Base-by-base conservation (phyloP, 2,888 invertebrate species). In the Reticulitermes lucifugus region DNA sequence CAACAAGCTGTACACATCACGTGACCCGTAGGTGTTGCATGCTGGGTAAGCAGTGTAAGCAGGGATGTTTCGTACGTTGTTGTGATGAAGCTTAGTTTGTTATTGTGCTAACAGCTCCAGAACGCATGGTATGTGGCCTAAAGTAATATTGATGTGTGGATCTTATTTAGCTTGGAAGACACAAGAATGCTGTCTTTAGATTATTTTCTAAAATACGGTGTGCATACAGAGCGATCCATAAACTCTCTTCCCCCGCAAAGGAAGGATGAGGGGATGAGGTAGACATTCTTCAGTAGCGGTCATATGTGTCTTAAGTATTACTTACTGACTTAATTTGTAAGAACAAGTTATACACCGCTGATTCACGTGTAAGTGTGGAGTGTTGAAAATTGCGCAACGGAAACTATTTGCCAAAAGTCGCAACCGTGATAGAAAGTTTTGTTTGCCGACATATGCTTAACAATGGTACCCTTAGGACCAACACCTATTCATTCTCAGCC, bases 401-500 rank as follows among this genome's bases (percentile, higher is more conserved):
- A 18, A 55, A 55, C 55, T 55, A 14, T 14, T 65, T 65, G 18
- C n/a, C 65, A n/a, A 65, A 18, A 25, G 25, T 12, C 9, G 5
- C 9, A 25, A 65, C 25, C 14, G 25, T 65, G 25, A 25, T 65
- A 65, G 10, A 65, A 65, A 65, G 14, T 65, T 65, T 65, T 65
- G 65, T 25, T n/a, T 25, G 65, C 65, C 65, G 65, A n/a, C n/a
- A 65, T 65, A 65, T 6, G n/a, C 25, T 65, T 25, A 83, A 90
- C 88, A 88, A 95, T 95, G 95, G 94, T 95, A 92, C 95, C 95
- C 90, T 92, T 95, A 90, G 94, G 95, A 89, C 93, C 94, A 88
- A 93, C 94, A 89, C 93, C 94, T 89, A 94, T 92, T 81, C 93
- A 93, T 88, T 91, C 91, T 51, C 84, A 83, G 43, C 80, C 79